Conservation (phyloP, 2,797 vertebrate species). For the Mormyrops attenuatus region DNA sequence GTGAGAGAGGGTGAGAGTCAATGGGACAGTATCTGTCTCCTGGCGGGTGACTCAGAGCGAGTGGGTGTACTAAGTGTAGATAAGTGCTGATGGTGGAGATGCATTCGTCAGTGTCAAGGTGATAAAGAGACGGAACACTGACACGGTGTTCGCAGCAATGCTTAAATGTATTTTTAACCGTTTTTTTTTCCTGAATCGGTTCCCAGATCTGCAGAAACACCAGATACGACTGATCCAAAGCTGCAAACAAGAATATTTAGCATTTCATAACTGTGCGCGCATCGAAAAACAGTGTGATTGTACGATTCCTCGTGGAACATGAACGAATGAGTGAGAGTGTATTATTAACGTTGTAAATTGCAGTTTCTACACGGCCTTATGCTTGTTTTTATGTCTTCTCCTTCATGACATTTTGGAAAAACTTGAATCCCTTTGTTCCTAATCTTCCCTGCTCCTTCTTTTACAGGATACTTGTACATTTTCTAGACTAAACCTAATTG, state of each 20-base stretch:
- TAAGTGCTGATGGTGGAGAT: constrained; percentile 37
- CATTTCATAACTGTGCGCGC: constrained; percentile 9
- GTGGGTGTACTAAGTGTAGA: constrained; percentile 37
- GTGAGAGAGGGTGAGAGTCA: neutral
- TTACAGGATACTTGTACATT: neutral
- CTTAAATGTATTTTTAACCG: constrained; percentile 14
- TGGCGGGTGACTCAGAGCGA: constrained; percentile 27
- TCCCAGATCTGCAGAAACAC: neutral
- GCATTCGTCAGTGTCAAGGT: constrained; percentile 41
- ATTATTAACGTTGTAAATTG: neutral
- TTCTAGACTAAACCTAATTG: neutral
- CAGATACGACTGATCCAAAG: neutral
- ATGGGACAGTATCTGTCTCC: constrained; percentile 14
- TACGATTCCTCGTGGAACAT: neutral
- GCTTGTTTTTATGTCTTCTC: neutral
- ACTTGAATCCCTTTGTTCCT: neutral
- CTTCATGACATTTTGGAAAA: neutral
- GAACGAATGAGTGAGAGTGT: neutral
- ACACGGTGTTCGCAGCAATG: constrained; percentile 10
- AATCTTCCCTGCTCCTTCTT: neutral
- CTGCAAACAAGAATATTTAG: neutral
- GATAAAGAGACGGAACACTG: constrained; percentile 26
- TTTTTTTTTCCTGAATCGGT: neutral
- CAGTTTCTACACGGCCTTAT: neutral
- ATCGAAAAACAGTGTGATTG: neutral